Evolutionary conservation across 1,140 invertebrate species (phyloP), one percentile per base, ranked within the genome.

Genomic region (Trigoniulus corallinus): DNA sequence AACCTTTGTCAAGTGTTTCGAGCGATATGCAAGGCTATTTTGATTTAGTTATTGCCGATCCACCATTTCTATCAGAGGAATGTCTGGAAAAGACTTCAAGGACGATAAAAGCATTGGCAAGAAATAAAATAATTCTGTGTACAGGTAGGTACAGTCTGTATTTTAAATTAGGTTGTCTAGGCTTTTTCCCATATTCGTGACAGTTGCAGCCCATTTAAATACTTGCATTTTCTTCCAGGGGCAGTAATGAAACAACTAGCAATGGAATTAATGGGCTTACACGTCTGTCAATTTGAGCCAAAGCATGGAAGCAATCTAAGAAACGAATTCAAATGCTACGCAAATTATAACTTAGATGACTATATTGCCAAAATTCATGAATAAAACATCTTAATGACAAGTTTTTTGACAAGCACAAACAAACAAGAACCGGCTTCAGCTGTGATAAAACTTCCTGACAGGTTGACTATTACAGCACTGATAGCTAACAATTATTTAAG

Each of bases 61-160:
- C 93, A 12, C 93, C 93, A 12, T 96, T 94, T 68, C 67, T 97
- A 3, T 84, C 88, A 0, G 81, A 89, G 57, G 91, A 96, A 67
- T 97, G 93, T 70, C 72, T 95, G 18, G 75, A 75, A 1, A 94
- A 94, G 70, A 82, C 78, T 23, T 74, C 85, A 0, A 63, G 75
- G 39, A 89, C 91, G 0, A 76, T 94, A 3, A 80, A 79, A 56
- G 77, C 76, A 57, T 61, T 96, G 41, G 64, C 77, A 0, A 86
- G 85, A 62, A 70, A 77, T 3, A 86, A 91, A 62, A 77, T 95
- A 42, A 74, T 97, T 26, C 66, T 96, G 1, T 95, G 89, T 61
- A 94, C 92, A 57, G 89, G 89, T 81, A 67, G 56, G 24, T 59
- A 52, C n/a, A 23, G 13, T 2, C 27, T 23, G 27, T 10, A 59